These are phyloP conservation scores for Ancistrus triradiatus DNA, from an alignment of 2,113 vertebrate species.

Conservation along the genomic window DNA sequence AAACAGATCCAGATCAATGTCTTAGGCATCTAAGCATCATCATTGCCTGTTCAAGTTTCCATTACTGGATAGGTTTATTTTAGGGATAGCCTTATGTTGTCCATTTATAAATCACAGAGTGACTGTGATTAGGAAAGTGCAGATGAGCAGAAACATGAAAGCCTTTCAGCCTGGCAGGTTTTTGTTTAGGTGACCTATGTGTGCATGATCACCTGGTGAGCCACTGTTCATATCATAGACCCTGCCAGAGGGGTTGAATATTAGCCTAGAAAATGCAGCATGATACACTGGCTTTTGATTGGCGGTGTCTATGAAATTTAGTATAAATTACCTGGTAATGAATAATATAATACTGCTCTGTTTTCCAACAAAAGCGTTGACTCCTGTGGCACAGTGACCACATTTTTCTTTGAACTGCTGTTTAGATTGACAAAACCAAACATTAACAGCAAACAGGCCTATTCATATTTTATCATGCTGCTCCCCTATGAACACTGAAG, in stretches of 20 bases:
- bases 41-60: constrained; percentile 55
- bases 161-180: constrained; percentile 53
- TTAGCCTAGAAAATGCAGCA: constrained; percentile 51
- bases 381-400: constrained; percentile 34
- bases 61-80: too few species aligned
- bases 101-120: neutral
- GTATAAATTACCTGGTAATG: constrained; percentile 50
- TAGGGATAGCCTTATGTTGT: neutral
- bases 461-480: constrained; percentile 61
- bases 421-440: constrained; percentile 60
- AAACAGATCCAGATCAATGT: constrained; percentile 60
- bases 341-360: constrained; percentile 56
- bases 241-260: constrained; percentile 53
- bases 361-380: constrained; percentile 50
- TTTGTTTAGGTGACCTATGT: constrained; percentile 50
- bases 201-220: constrained; percentile 50
- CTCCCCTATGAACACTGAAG: constrained; percentile 51
- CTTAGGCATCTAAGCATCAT: constrained; percentile 60
- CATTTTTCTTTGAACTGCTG: constrained; percentile 55
- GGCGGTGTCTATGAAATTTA: constrained; percentile 48
- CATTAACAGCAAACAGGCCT: constrained; percentile 49
- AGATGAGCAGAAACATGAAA: constrained; percentile 33
- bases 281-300: constrained; percentile 53
- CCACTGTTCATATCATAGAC: constrained; percentile 41
- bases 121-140: constrained; percentile 2